Percentiles rank a stretch among this genome's conserved stretches.
phyloP scores from a whole-genome alignment of 2,888 invertebrate genomes.

The Eudemis profundana region DNA sequence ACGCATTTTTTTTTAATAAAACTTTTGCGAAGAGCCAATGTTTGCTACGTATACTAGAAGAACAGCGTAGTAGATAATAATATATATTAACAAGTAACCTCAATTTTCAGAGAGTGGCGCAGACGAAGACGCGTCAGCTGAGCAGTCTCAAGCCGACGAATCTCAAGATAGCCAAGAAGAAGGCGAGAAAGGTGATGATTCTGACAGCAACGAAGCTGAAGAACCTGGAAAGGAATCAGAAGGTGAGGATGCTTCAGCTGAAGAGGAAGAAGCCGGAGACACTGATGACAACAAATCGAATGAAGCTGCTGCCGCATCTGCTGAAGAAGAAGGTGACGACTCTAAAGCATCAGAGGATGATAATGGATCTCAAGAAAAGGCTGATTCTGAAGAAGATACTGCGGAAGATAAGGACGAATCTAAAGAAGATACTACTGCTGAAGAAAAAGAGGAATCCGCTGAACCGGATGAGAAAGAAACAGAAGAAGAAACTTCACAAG shows the following conservation, averaged over 20 bases:
- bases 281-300: slow-evolving; percentile 57
- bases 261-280: slow-evolving; percentile 50
- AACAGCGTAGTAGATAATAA: not conserved
- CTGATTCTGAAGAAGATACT: slow-evolving; percentile 68
- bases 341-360: slow-evolving; percentile 67
- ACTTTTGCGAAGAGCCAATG: no score
- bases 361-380: slow-evolving; percentile 77
- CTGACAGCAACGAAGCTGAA: slow-evolving; percentile 44
- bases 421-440: slow-evolving; percentile 56
- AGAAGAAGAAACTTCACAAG: slow-evolving; percentile 52
- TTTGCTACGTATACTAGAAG: no score
- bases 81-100: slow-evolving; percentile 16
- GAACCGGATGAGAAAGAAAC: slow-evolving; percentile 60
- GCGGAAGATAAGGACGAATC: slow-evolving; percentile 58
- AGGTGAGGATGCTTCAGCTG: slow-evolving; percentile 46
- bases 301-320: slow-evolving; percentile 59
- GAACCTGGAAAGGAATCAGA: slow-evolving; percentile 36
- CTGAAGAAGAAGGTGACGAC: slow-evolving; percentile 50
- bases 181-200: slow-evolving; percentile 50
- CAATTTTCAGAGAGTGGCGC: slow-evolving; percentile 73
- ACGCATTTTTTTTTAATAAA: no score
- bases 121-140: slow-evolving; percentile 61
- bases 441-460: slow-evolving; percentile 60
- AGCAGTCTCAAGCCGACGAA: slow-evolving; percentile 63
- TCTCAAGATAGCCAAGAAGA: slow-evolving; percentile 54